Conservation (phyloP, 1,140 invertebrate genomes). For the Tenebrio molitor region DNA sequence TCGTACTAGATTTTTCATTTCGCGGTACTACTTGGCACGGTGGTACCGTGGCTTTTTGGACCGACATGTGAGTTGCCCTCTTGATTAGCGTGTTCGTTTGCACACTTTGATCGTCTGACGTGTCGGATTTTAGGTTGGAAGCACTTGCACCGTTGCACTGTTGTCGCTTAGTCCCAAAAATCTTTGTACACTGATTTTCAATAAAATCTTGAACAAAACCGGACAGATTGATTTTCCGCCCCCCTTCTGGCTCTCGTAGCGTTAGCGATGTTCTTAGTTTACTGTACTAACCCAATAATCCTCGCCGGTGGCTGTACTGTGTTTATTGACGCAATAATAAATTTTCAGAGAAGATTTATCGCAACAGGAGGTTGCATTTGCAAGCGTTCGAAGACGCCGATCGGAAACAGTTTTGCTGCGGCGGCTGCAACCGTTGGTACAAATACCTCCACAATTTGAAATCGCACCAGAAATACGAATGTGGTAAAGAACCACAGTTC, state of each 20-base stretch:
- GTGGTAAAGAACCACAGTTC: conserved; percentile 71
- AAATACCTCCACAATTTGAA: conserved; percentile 40
- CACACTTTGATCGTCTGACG: no score
- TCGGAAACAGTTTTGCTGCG: conserved; percentile 36
- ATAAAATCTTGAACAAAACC: background rate
- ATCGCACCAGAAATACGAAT: conserved; percentile 75
- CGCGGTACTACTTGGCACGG: no score
- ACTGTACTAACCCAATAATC: conserved; percentile 10
- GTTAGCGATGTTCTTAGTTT: conserved; percentile 1
- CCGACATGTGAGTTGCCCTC: no score
- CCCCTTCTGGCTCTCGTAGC: background rate
- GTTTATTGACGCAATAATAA: conserved; percentile 31
- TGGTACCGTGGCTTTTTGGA: no score
- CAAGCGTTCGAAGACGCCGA: conserved; percentile 1
- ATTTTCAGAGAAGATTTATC: conserved; percentile 25
- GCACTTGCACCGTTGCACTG: no score
- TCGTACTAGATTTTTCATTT: no score
- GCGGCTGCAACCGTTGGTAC: conserved; percentile 39
- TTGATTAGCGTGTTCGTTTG: no score
- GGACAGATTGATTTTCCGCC: background rate
- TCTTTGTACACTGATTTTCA: no score
- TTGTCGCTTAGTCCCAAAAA: no score
- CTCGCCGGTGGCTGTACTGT: background rate
- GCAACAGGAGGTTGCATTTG: conserved; percentile 11
- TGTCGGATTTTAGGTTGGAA: no score